Conservation (phyloP, 2,888 invertebrate species). For the Abrostola tripartita region DNA sequence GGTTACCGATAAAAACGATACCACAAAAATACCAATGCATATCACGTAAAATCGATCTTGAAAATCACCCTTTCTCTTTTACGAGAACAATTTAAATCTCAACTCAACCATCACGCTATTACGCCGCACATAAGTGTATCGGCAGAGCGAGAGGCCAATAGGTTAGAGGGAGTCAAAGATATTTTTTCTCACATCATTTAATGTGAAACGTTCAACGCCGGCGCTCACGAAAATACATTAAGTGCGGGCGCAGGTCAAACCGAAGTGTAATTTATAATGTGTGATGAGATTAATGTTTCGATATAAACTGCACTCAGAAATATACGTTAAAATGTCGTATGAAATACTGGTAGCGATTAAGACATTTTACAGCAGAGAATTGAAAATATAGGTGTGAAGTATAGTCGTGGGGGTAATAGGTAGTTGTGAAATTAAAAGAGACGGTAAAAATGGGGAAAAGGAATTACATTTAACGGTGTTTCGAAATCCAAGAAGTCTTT, state of each 20-base stretch:
- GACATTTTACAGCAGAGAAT: too few relatives aligned
- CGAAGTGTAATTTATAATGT: slow-evolving; percentile 45
- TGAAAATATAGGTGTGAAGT: too few relatives aligned
- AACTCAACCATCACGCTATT: slow-evolving; percentile 17
- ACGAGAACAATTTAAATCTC: slow-evolving; percentile 46
- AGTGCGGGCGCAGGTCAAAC: slow-evolving; percentile 64
- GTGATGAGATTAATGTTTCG: background rate
- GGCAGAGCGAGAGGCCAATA: slow-evolving; percentile 45
- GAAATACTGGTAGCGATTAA: too few relatives aligned
- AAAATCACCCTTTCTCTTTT: slow-evolving; percentile 37
- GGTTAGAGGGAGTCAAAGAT: slow-evolving; percentile 53
- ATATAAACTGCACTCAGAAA: background rate
- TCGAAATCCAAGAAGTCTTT: too few relatives aligned
- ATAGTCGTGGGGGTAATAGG: too few relatives aligned
- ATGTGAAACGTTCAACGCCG: slow-evolving; percentile 62
- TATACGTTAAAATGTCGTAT: too few relatives aligned
- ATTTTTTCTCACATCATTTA: slow-evolving; percentile 79
- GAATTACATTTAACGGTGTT: too few relatives aligned
- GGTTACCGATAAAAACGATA: slow-evolving; percentile 5
- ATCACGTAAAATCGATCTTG: slow-evolving; percentile 25
- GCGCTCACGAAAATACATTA: slow-evolving; percentile 74
- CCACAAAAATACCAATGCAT: slow-evolving; percentile 3
- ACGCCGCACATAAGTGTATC: slow-evolving; percentile 33
- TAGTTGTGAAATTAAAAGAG: too few relatives aligned
- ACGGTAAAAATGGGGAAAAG: too few relatives aligned